Percentiles rank a stretch among this genome's conserved stretches.
Evolutionary conservation across 2,888 invertebrate species (phyloP).

Genomic region (Laspeyria flexula): DNA sequence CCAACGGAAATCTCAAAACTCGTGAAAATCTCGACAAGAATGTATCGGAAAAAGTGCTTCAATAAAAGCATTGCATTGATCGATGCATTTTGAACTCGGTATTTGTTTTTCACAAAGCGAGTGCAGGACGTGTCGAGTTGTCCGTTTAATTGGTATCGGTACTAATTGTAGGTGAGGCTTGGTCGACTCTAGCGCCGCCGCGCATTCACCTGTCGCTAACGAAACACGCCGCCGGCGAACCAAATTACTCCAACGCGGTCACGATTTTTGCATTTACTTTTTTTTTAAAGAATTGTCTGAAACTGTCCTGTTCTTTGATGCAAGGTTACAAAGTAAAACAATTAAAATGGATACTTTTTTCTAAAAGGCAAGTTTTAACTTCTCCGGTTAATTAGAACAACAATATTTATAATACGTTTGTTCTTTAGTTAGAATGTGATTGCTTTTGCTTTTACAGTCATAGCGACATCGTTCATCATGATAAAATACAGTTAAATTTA

Average conservation of each 20-base stretch:
- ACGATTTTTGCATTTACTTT: slow-evolving; percentile 44
- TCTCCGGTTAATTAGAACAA: too few relatives aligned
- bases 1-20: too few relatives aligned
- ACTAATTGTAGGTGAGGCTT: slow-evolving; percentile 68
- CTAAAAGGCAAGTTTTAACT: too few relatives aligned
- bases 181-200: slow-evolving; percentile 54
- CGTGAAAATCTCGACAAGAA: too few relatives aligned
- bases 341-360: too few relatives aligned
- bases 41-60: too few relatives aligned
- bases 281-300: slow-evolving; percentile 27
- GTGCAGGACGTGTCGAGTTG: slow-evolving; percentile 43
- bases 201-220: slow-evolving; percentile 67
- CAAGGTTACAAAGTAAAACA: background rate
- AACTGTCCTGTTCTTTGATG: slow-evolving; percentile 8
- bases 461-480: too few relatives aligned
- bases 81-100: background rate
- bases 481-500: too few relatives aligned
- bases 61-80: too few relatives aligned
- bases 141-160: slow-evolving; percentile 71
- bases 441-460: too few relatives aligned
- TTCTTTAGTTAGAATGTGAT: too few relatives aligned
- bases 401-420: too few relatives aligned
- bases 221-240: slow-evolving; percentile 48
- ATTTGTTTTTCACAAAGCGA: slow-evolving; percentile 18
- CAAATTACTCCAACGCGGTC: slow-evolving; percentile 59